Evolutionary conservation across 2,797 vertebrate species (phyloP).

Genomic region (Prionace glauca): DNA sequence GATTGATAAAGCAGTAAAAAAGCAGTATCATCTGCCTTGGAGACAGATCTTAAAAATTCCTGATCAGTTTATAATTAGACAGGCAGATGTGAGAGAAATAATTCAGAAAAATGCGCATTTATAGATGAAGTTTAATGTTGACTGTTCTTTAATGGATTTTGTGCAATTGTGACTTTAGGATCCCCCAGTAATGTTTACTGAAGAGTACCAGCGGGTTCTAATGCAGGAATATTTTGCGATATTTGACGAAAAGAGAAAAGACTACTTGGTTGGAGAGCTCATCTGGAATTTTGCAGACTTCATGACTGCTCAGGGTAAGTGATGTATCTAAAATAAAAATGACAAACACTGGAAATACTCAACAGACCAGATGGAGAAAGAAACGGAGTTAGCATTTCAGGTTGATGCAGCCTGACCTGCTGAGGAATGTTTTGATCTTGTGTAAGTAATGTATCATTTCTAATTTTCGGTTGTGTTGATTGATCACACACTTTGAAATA

Average conservation of each 20-base stretch:
- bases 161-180: constrained; percentile 60
- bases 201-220: constrained; percentile 81
- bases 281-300: constrained; percentile 98
- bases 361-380: neutral
- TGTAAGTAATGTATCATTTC: no score
- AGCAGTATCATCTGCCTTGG: neutral
- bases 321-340: neutral
- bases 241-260: constrained; percentile 81
- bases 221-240: constrained; percentile 71
- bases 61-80: neutral
- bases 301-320: constrained; percentile 83
- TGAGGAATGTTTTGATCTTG: no score
- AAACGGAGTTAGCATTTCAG: neutral
- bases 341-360: neutral
- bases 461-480: neutral
- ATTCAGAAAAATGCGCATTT: neutral
- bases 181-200: constrained; percentile 85
- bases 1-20: neutral
- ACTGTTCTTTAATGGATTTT: neutral
- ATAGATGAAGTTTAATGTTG: neutral
- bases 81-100: neutral
- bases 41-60: neutral
- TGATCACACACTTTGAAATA: neutral
- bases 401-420: no score
- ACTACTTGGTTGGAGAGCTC: constrained; percentile 84